Evolutionary conservation across 2,797 vertebrate species (phyloP), one percentile per base, ranked within the genome.

Genomic region (Paramormyrops hopkinsi): DNA sequence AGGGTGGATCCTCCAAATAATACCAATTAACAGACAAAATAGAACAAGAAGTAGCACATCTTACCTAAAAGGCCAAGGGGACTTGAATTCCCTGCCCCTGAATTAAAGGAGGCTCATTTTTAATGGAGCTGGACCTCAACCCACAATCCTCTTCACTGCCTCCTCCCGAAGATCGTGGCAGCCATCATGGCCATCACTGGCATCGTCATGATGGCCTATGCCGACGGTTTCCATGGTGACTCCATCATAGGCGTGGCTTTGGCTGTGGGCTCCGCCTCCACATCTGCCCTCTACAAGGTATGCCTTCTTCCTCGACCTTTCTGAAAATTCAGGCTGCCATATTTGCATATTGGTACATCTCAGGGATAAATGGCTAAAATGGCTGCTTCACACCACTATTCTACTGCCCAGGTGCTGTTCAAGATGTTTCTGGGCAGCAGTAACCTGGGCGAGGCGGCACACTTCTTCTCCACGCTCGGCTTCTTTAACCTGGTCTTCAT

Each of bases 181-280:
- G 97, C 98, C 90, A 99, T 99, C 91, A 99, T 99, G 98, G 98
- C 99, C 87, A 99, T 99, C 94, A 99, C 98, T 0, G 99, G 99
- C 17, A 99, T 99, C 0, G 99, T 99, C 25, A 99, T 99, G 98
- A 99, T 99, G 98, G 99, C 98, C 0, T 99, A 99, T 89, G 99
- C 98, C 85, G 99, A 99, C 87, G 98, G 98, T 90, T 99, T 99
- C 94, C 98, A 98, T 53, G 97, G 98, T 0, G 98, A 99, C 92
- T 99, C 98, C 0, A 98, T 99, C 92, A 97, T 99, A 51, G 99
- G 99, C 8, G 98, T 99, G 88, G 98, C 99, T 0, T 95, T 99
- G 89, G 99, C 98, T 11, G 98, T 99, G 88, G 98, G 99, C 87
- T 99, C 98, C 0, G 98, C 99, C 88, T 99, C 98, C 9, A 99